Base-by-base conservation (phyloP, 2,888 invertebrate species). In the Lottia scabra region DNA sequence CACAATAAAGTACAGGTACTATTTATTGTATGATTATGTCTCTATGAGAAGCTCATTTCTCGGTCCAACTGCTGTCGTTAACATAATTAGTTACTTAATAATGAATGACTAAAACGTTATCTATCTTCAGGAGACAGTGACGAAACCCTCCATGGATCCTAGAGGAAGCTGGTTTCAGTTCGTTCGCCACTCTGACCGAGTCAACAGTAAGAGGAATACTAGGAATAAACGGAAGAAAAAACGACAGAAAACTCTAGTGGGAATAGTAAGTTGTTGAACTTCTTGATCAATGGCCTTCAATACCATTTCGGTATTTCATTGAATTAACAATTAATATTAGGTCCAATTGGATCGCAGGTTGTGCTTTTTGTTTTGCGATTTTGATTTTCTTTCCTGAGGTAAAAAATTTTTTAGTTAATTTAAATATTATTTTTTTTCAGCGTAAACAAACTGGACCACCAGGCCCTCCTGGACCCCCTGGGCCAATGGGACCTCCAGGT, bases 401-500 rank as follows among this genome's bases (percentile, higher is more conserved):
- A n/a, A n/a, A n/a, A n/a, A n/a, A n/a, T n/a, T 4, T 5, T 30
- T 5, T 30, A 30, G 30, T 30, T 30, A 30, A 30, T 30, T 30
- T 4, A 4, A 4, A 30, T 5, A 0, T 63, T 27, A 26, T 75
- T 78, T 64, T 71, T 77, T 75, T 75, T 15, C 71, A 83, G 82
- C 80, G 78, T 69, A 82, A 80, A 10, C 78, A 81, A 0, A 76
- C 76, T 3, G 87, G 87, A 13, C 84, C 85, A 0, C 80, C 75
- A 0, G 87, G 86, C 0, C 87, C 88, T 0, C 82, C 78, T 2
- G 89, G 88, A 1, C 87, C 89, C 0, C 81, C 80, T 0, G 89
- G 89, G 1, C 87, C 87, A 0, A 80, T 81, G 0, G 89, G 89
- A 5, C 86, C 87, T 4, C 83, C 87, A 23, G 87, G 89, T 15